Conservation (phyloP, 2,797 vertebrate species). For the Melanotaenia maccullochi region DNA sequence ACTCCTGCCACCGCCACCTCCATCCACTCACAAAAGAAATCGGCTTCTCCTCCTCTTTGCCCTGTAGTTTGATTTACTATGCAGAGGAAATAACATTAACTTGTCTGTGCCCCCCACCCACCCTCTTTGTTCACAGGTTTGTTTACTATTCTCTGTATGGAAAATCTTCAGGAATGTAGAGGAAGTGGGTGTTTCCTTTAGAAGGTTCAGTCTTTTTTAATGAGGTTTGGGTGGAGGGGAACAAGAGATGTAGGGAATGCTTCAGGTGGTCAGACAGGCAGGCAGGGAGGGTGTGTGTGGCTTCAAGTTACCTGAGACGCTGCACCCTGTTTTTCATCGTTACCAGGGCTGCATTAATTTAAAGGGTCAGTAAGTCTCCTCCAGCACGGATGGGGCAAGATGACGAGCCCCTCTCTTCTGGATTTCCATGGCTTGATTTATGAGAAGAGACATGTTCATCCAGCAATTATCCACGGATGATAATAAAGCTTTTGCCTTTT, state of each 20-base stretch:
- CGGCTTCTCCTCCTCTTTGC: constrained; percentile 13
- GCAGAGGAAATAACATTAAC: constrained; percentile 79
- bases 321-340: constrained; percentile 44
- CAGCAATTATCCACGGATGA: background rate
- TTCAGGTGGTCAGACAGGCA: constrained; percentile 67
- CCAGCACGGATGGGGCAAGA: constrained; percentile 32
- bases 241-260: constrained; percentile 50
- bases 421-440: background rate
- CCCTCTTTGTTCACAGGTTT: constrained; percentile 74
- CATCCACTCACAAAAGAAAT: constrained; percentile 46
- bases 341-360: constrained; percentile 56
- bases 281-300: constrained; percentile 19
- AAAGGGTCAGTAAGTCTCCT: constrained; percentile 48
- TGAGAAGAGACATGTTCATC: background rate
- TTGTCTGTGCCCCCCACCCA: constrained; percentile 27
- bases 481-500: constrained; percentile 1
- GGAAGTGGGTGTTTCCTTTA: constrained; percentile 82
- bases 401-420: background rate
- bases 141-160: constrained; percentile 83
- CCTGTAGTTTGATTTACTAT: constrained; percentile 77
- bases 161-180: constrained; percentile 82
- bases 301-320: constrained; percentile 60
- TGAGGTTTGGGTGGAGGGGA: constrained; percentile 63
- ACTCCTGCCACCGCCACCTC: constrained; percentile 54
- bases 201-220: constrained; percentile 69